These are phyloP conservation scores for Eulithis prunata DNA, from an alignment of 2,888 invertebrate genomes.

Conservation along the genomic window DNA sequence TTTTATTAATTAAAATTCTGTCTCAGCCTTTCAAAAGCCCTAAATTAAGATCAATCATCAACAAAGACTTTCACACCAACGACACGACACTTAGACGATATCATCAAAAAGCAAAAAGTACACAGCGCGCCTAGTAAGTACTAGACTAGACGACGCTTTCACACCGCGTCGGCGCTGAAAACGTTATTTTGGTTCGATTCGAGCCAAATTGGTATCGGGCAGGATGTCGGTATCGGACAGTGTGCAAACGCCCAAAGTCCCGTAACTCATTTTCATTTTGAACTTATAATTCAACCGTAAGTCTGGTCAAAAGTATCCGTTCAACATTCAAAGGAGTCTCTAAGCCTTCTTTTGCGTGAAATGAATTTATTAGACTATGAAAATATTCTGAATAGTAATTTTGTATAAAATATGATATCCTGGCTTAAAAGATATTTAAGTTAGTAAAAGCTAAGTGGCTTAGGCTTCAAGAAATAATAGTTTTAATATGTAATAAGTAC, in stretches of 20 bases:
- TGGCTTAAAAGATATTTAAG: neutral
- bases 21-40: neutral
- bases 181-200: no score
- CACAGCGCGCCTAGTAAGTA: no score
- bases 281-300: conserved; percentile 3
- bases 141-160: no score
- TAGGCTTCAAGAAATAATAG: no score
- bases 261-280: conserved; percentile 7
- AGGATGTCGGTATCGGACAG: no score
- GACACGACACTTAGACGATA: no score
- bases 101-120: no score
- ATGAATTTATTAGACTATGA: conserved; percentile 11
- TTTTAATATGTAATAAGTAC: no score
- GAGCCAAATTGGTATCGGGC: no score
- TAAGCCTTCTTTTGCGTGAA: conserved; percentile 12
- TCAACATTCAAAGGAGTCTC: conserved; percentile 15
- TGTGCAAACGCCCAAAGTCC: neutral
- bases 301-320: conserved; percentile 2
- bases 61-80: neutral
- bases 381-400: conserved; percentile 15
- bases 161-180: no score
- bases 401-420: conserved; percentile 7
- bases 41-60: conserved; percentile 2
- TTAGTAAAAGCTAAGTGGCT: neutral
- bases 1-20: neutral